These are phyloP conservation scores for Willisornis vidua DNA, from an alignment of 2,113 vertebrate genomes.

Conservation along the genomic window DNA sequence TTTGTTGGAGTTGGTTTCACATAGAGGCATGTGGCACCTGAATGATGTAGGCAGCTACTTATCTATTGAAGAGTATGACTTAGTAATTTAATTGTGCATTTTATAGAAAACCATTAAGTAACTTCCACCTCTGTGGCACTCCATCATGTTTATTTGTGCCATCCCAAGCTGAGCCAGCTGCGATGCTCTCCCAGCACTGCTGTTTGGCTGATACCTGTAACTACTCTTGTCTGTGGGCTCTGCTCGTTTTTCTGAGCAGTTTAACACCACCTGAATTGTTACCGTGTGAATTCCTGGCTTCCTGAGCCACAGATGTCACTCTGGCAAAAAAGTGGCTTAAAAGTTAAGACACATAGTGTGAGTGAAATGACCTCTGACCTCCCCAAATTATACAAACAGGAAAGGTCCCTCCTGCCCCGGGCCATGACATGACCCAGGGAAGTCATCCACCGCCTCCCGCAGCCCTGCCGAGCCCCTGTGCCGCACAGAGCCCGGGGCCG, in stretches of 20 bases:
- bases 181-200: accelerated
- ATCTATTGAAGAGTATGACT: neutral
- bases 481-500: accelerated
- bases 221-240: neutral
- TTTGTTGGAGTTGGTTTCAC: neutral
- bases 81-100: neutral
- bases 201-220: neutral
- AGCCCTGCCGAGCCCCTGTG: accelerated
- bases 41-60: neutral
- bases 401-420: neutral
- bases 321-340: neutral
- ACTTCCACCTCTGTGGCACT: neutral
- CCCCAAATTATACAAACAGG: neutral
- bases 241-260: neutral
- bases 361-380: neutral
- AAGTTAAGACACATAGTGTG: neutral
- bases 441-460: accelerated
- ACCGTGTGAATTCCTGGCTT: neutral
- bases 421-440: neutral
- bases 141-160: neutral
- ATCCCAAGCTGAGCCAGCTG: neutral
- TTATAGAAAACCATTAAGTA: neutral
- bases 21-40: neutral
- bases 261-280: neutral
- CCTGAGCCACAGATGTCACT: neutral